Evolutionary conservation across 2,113 vertebrate genomes (phyloP).

Genomic region (Syngnathus typhle): DNA sequence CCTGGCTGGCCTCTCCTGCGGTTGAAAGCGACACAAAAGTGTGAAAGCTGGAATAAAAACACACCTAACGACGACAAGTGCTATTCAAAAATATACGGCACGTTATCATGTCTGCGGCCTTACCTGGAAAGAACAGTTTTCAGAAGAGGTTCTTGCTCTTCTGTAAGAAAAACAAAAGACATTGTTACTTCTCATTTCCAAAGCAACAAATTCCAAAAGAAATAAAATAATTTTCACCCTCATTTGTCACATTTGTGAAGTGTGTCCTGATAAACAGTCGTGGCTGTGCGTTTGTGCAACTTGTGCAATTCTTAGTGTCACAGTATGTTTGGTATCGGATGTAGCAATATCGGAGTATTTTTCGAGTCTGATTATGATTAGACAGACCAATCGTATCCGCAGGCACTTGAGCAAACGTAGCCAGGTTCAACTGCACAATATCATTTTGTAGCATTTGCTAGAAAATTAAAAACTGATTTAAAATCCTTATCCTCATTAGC

Average conservation of each 20-base stretch:
- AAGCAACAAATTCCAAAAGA: neutral
- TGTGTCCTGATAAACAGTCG: neutral
- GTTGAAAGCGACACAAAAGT: slow-evolving; percentile 12
- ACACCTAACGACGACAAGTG: neutral
- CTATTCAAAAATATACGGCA: no score
- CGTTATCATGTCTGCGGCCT: neutral
- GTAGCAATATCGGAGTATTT: no score
- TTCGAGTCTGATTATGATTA: no score
- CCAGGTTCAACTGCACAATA: no score
- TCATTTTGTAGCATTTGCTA: no score
- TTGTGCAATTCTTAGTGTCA: no score
- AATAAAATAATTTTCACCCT: neutral
- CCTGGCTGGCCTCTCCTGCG: slow-evolving; percentile 80
- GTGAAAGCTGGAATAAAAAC: neutral
- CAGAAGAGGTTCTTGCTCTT: slow-evolving; percentile 75
- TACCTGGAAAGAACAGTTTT: slow-evolving; percentile 69
- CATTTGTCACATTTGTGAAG: neutral
- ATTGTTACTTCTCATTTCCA: slow-evolving; percentile 6
- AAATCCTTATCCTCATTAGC: no score
- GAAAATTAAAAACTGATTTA: no score
- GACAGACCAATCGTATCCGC: no score
- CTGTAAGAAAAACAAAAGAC: slow-evolving; percentile 47
- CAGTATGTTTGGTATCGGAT: no score
- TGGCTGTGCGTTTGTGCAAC: no score
- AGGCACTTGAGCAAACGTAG: no score